phyloP scores from a whole-genome alignment of 2,888 invertebrate species.

The Oligia fasciuncula region DNA sequence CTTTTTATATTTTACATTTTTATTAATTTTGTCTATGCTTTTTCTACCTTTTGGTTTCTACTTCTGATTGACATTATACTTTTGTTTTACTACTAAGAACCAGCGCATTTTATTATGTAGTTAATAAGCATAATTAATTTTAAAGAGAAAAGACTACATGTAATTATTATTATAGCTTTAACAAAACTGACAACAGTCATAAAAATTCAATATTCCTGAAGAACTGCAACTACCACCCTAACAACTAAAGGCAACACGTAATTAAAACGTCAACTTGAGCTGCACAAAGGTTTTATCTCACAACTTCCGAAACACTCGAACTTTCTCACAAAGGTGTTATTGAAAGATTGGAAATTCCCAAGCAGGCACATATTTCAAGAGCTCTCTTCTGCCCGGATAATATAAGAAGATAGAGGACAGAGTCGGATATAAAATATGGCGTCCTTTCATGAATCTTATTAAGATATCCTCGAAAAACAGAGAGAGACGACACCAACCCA shows the following conservation, averaged over 20 bases:
- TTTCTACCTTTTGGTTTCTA: no score
- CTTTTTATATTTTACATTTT: no score
- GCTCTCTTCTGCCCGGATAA: conserved; percentile 88
- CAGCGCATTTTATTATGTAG: no score
- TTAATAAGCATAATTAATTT: no score
- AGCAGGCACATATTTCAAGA: conserved; percentile 89
- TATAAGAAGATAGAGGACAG: conserved; percentile 91
- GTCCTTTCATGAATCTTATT: conserved; percentile 96
- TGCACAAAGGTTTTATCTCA: conserved; percentile 69
- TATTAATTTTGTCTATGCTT: no score
- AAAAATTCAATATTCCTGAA: not conserved
- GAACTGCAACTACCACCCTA: conserved; percentile 11
- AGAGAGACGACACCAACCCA: conserved; percentile 77
- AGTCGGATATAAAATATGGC: conserved; percentile 94
- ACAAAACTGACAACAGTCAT: not conserved
- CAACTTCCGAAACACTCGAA: conserved; percentile 78
- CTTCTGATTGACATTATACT: no score
- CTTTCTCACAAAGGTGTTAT: conserved; percentile 86
- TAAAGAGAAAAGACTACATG: not conserved
- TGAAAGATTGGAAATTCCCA: conserved; percentile 90
- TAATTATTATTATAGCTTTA: not conserved
- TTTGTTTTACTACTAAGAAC: no score
- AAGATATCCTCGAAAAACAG: conserved; percentile 93
- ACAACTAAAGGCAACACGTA: conserved; percentile 38
- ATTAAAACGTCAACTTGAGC: conserved; percentile 59